Conservation (phyloP, 2,797 vertebrate species). For the Hypotaenidia philippensis region DNA sequence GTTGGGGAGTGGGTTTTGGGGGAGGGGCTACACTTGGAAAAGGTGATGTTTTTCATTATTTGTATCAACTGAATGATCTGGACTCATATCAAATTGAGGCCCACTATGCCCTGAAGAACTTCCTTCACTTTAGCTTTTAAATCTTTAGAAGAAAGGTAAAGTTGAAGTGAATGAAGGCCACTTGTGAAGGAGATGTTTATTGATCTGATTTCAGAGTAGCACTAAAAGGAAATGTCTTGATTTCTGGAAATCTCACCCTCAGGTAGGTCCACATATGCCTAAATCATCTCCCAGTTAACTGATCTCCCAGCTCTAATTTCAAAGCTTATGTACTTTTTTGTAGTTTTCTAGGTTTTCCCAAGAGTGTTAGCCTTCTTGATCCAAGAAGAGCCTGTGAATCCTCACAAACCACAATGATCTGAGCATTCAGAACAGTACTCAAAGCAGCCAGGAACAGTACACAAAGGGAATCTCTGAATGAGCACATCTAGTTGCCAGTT, state of each 20-base stretch:
- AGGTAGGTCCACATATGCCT: not conserved
- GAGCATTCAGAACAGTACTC: not conserved
- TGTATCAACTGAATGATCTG: not conserved
- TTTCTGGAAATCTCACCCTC: not conserved
- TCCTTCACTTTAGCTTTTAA: not conserved
- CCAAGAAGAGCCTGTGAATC: not conserved
- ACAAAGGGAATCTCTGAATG: not conserved
- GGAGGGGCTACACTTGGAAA: not conserved
- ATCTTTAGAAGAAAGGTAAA: not conserved
- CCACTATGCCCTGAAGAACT: not conserved
- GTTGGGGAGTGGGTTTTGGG: not conserved
- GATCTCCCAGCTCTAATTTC: not conserved
- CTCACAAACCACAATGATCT: not conserved
- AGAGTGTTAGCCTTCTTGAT: not conserved
- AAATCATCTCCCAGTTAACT: not conserved
- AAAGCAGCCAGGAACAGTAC: not conserved
- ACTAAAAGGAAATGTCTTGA: not conserved
- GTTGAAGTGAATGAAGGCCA: not conserved
- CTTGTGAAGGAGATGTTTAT: not conserved
- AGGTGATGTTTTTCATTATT: not conserved
- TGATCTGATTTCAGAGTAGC: not conserved
- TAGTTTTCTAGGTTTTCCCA: not conserved
- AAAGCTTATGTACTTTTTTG: not conserved
- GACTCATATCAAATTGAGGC: not conserved
- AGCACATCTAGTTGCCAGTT: not conserved